Base-by-base conservation (phyloP, 1,140 invertebrate genomes). In the Drosophila willistoni region DNA sequence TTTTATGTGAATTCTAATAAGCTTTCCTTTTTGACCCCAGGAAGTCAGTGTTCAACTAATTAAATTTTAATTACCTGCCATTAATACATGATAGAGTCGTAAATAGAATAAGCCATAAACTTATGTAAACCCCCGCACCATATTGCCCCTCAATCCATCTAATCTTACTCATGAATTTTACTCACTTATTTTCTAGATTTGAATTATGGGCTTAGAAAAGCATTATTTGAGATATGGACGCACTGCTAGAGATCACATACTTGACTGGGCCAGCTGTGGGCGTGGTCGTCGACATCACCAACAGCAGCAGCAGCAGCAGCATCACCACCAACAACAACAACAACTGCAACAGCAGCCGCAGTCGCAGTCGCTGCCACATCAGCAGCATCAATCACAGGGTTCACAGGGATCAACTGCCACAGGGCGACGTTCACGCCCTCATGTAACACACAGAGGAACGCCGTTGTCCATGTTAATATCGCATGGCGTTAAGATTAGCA, bases 391-490 rank as follows among this genome's bases (percentile, higher is more conserved):
- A 56, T 42, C 65, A 47, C 68, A 59, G 12, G 60, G 60, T 71
- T 57, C 57, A 41, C 80, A 80, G 62, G 68, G 71, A 62, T 69
- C 84, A 75, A 77, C 62, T 57, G 54, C 47, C 69, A 73, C 54
- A 68, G 75, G 78, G 47, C 74, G 82, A 61, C 71, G 82, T 54
- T 61, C 89, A 73, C 78, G 81, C 71, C 84, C 90, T 17, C 76
- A 90, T 77, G 71, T 84, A 92, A 44, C 94, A 57, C 93, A 93
- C 66, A 93, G 94, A 44, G 93, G 93, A 12, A 94, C 94, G 47
- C 95, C 96, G 0, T 87, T 96, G 33, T 96, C 94, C 71, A 95
- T 96, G 94, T 93, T 96, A 56, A 95, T 96, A 79, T 96, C 96
- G 6, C 94, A 95, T 77, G 94, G 95, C 75, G 95, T 95, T 71